These are phyloP conservation scores for Drosophila formosana DNA, from an alignment of 2,888 invertebrate genomes.

Conservation along the genomic window DNA sequence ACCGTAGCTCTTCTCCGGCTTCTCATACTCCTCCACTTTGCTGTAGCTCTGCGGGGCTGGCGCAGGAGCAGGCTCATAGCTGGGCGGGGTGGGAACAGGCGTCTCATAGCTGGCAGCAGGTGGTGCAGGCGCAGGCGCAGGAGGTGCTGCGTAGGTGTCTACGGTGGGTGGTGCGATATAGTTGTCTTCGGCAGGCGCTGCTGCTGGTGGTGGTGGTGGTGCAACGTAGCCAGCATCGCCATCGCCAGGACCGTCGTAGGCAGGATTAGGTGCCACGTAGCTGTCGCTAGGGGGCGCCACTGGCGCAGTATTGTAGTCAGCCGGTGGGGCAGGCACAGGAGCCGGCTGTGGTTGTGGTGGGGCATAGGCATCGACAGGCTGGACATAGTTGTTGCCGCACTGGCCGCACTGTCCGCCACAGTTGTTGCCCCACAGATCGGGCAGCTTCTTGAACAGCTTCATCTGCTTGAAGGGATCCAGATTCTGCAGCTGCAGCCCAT, in stretches of 20 bases:
- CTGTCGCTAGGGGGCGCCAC: conserved; percentile 26
- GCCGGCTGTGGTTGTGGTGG: conserved; percentile 9
- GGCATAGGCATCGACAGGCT: conserved; percentile 42
- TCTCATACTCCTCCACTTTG: conserved; percentile 28
- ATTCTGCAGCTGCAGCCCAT: conserved; percentile 47
- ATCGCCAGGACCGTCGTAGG: conserved; percentile 63
- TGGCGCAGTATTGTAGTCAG: conserved; percentile 31
- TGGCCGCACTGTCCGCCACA: conserved; percentile 43
- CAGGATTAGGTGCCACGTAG: conserved; percentile 46
- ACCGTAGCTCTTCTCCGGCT: conserved; percentile 29
- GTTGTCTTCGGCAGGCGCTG: conserved; percentile 19
- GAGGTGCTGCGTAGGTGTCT: conserved; percentile 16
- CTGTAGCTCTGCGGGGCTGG: conserved; percentile 42
- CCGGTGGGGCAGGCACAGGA: conserved; percentile 20
- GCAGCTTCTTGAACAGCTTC: conserved; percentile 56
- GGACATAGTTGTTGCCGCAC: conserved; percentile 48
- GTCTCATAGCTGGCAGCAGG: conserved; percentile 23
- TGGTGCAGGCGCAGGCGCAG: conserved; percentile 18
- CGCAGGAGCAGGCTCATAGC: conserved; percentile 39
- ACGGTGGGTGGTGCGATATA: conserved; percentile 36
- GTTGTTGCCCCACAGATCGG: conserved; percentile 53
- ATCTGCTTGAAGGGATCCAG: conserved; percentile 69
- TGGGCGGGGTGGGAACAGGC: conserved; percentile 13
- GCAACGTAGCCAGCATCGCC: conserved; percentile 61
- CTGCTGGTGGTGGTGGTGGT: conserved; percentile 32